Evolutionary conservation across 2,888 invertebrate species (phyloP).

Genomic region (Zele albiditarsus): DNA sequence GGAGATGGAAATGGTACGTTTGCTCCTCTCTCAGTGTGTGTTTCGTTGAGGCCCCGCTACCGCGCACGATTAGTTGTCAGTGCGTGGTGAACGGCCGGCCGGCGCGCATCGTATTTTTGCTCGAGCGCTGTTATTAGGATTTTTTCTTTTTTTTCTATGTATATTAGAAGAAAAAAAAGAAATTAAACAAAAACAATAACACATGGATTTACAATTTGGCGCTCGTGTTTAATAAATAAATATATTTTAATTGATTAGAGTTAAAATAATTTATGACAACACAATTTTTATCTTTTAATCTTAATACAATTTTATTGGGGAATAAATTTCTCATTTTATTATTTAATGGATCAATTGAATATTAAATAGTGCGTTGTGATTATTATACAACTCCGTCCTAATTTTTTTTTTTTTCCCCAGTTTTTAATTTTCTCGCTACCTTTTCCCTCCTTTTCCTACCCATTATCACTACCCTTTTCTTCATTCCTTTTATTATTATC

Average conservation of each 20-base stretch:
- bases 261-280: no score
- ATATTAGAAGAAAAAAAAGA: not conserved
- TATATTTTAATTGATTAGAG: not conserved
- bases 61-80: slow-evolving; percentile 54
- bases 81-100: slow-evolving; percentile 69
- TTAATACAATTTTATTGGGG: no score
- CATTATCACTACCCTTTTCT: not conserved
- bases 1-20: not conserved
- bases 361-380: not conserved
- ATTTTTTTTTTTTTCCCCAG: not conserved
- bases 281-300: not conserved
- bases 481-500: slow-evolving; percentile 8
- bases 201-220: not conserved
- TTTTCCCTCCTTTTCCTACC: not conserved
- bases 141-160: slow-evolving; percentile 7
- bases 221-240: not conserved
- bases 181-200: not conserved
- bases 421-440: not conserved
- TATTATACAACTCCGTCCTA: not conserved
- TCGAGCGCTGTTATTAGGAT: slow-evolving; percentile 38
- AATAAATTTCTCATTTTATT: not conserved
- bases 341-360: not conserved
- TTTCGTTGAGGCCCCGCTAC: slow-evolving; percentile 36
- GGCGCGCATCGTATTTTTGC: slow-evolving; percentile 60
- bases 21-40: not conserved